A percentile compares a stretch with the other conserved stretches of the same genome.
Conservation (phyloP, 2,113 vertebrate genomes). For the Argyrosomus japonicus region DNA sequence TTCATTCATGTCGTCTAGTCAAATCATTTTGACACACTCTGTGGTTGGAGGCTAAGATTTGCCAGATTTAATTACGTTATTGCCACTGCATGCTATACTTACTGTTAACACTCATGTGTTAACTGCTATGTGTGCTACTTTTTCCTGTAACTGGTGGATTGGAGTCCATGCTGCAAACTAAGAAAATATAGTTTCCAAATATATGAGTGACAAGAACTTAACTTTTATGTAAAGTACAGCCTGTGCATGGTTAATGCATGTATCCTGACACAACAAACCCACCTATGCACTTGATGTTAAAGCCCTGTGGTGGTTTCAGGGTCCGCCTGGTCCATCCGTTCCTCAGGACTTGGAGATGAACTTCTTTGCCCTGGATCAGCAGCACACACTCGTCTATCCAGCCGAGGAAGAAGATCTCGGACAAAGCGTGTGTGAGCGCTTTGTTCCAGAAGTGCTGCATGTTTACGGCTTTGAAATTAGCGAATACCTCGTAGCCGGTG, state of each 20-base stretch:
- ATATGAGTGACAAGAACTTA: neutral
- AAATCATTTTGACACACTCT: neutral
- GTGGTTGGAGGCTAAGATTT: neutral
- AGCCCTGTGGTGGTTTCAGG: constrained; percentile 90
- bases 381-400: constrained; percentile 95
- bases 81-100: neutral
- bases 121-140: neutral
- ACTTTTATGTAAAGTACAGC: neutral
- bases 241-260: neutral
- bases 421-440: constrained; percentile 89
- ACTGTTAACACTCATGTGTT: neutral
- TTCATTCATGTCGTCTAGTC: neutral
- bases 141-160: neutral
- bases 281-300: constrained; percentile 93
- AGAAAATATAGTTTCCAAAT: neutral
- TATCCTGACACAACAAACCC: constrained; percentile 29
- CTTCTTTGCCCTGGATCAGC: constrained; percentile 92
- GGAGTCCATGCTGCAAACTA: neutral
- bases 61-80: constrained; percentile 17
- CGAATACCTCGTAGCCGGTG: constrained; percentile 93
- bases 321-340: constrained; percentile 92
- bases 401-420: constrained; percentile 93
- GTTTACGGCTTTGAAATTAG: constrained; percentile 95
- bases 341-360: constrained; percentile 92
- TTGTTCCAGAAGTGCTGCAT: constrained; percentile 96